phyloP scores from a whole-genome alignment of 2,888 invertebrate species.

The Apodemia zela region DNA sequence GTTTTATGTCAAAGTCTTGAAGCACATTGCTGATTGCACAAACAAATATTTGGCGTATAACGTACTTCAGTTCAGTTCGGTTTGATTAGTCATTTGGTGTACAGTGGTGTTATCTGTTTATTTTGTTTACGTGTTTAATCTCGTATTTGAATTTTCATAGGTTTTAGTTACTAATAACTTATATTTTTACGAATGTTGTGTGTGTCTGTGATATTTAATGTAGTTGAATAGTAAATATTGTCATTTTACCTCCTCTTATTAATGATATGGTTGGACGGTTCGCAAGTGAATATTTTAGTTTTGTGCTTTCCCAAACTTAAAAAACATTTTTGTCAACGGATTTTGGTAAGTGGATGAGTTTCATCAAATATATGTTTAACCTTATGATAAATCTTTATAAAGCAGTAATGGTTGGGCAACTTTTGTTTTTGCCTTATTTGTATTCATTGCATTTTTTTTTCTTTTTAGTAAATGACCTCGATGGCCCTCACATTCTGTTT shows the following conservation, averaged over 20 bases:
- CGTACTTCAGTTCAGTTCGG: slow-evolving; percentile 7
- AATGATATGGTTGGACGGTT: not conserved
- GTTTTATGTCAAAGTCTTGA: not conserved
- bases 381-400: not conserved
- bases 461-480: slow-evolving; percentile 22
- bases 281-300: slow-evolving; percentile 10
- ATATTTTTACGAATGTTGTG: not conserved
- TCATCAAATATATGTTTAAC: not conserved
- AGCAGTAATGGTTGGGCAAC: not conserved
- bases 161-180: not conserved
- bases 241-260: not conserved
- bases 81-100: slow-evolving; percentile 8
- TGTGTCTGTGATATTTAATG: slow-evolving; percentile 12
- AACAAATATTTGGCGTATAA: not conserved
- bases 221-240: not conserved
- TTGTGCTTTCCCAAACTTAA: not conserved
- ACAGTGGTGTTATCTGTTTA: not conserved
- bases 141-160: not conserved
- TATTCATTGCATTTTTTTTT: slow-evolving; percentile 28
- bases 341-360: not conserved
- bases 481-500: slow-evolving; percentile 5
- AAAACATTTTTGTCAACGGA: not conserved
- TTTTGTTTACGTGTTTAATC: slow-evolving; percentile 5
- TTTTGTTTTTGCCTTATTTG: slow-evolving; percentile 7
- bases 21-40: no score